A percentile compares a stretch with the other conserved stretches of the same genome.
These are phyloP conservation scores for Leucophora obtusa DNA, from an alignment of 2,888 invertebrate species.

Conservation along the genomic window DNA sequence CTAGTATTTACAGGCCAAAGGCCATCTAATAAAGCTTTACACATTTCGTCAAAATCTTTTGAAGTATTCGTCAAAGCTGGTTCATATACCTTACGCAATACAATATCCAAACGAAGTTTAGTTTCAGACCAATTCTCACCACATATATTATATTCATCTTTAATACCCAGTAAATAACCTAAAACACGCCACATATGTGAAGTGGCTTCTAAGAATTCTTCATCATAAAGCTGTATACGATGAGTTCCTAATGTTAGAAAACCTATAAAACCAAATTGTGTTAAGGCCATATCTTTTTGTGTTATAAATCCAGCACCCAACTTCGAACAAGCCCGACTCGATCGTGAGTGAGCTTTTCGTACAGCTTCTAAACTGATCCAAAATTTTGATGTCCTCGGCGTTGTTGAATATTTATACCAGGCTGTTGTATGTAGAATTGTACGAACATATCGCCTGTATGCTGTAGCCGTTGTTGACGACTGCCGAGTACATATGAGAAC, in stretches of 20 bases:
- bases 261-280: constrained; percentile 93
- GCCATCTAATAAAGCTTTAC: constrained; percentile 83
- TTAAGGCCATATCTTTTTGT: constrained; percentile 91
- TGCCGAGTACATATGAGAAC: constrained; percentile 86
- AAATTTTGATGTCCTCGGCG: constrained; percentile 80
- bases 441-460: constrained; percentile 88
- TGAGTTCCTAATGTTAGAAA: constrained; percentile 83
- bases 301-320: constrained; percentile 81
- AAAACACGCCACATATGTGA: constrained; percentile 91
- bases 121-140: constrained; percentile 83
- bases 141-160: constrained; percentile 89
- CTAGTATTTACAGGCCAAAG: constrained; percentile 84
- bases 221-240: constrained; percentile 83
- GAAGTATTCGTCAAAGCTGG: constrained; percentile 82
- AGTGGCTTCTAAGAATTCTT: constrained; percentile 85
- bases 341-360: constrained; percentile 83
- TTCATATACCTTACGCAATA: constrained; percentile 82
- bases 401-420: constrained; percentile 83
- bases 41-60: constrained; percentile 83
- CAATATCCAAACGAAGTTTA: constrained; percentile 78
- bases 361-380: constrained; percentile 85
- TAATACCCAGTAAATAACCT: constrained; percentile 89
- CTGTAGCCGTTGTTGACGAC: constrained; percentile 83
- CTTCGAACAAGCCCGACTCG: constrained; percentile 80
- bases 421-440: constrained; percentile 87